A percentile compares a stretch with the other conserved stretches of the same genome.
These are phyloP conservation scores for Eristalinus sepulchralis DNA, from an alignment of 2,888 invertebrate genomes.

Conservation along the genomic window DNA sequence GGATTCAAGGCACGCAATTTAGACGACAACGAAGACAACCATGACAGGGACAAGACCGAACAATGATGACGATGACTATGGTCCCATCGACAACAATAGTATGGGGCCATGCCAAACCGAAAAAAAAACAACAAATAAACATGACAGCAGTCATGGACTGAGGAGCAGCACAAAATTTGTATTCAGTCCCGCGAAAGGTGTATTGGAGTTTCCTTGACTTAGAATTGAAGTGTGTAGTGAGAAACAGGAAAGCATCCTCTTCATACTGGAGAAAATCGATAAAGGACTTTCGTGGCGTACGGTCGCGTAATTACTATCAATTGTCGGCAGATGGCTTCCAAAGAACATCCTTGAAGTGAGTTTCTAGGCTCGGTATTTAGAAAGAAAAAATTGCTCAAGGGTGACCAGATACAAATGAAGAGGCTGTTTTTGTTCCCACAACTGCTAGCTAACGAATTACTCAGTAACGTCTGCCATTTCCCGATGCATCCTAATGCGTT, in stretches of 20 bases:
- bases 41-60: slow-evolving; percentile 16
- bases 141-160: slow-evolving; percentile 24
- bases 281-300: slow-evolving; percentile 26
- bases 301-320: slow-evolving; percentile 51
- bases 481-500: too few species aligned
- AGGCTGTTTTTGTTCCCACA: too few species aligned
- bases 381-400: too few species aligned
- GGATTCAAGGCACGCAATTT: slow-evolving; percentile 43
- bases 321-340: slow-evolving; percentile 10
- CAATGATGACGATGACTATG: slow-evolving; percentile 20
- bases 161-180: neutral
- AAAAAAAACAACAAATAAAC: neutral
- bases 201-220: neutral
- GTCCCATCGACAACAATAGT: slow-evolving; percentile 29
- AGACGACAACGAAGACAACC: slow-evolving; percentile 40
- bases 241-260: neutral
- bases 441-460: too few species aligned
- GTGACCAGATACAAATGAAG: too few species aligned
- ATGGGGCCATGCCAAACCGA: slow-evolving; percentile 5
- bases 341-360: too few species aligned
- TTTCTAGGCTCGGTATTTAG: too few species aligned
- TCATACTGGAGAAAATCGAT: slow-evolving; percentile 32
- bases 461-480: too few species aligned
- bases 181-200: slow-evolving; percentile 13
- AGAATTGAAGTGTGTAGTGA: neutral